Evolutionary conservation across 1,140 invertebrate genomes (phyloP), one percentile per base, ranked within the genome.

Genomic region (Acromyrmex heyeri): DNA sequence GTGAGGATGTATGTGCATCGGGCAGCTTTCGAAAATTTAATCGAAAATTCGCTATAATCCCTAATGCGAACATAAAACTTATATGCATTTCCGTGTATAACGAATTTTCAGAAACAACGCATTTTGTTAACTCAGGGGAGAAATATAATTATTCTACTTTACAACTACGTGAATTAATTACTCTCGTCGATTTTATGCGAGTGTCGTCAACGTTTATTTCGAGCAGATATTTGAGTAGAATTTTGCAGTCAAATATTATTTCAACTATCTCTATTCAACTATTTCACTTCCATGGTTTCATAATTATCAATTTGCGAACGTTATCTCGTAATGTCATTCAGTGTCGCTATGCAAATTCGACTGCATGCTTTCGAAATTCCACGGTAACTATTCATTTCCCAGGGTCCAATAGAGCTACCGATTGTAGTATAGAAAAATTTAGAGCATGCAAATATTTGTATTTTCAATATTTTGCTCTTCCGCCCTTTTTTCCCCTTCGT

Each of bases 161-260:
- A 57, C 70, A 69, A 69, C n/a, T 27, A 38, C 44, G 34, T 44
- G 34, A 81, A 81, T 62, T 73, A 75, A 73, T 83, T 83, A 75
- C 38, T 73, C 18, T n/a, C 50, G 64, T 55, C 21, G 53, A 81
- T 81, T 81, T 55, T 57, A 38, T 21, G n/a, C 44, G 62, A 81
- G 64, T 64, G 77, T 10, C 24, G 64, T 24, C 24, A 21, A 55
- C 64, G 50, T 67, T 57, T 57, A 57, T 81, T 81, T 78, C 38
- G 16, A 30, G 21, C 57, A 44, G 34, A 70, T 57, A 70, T 70
- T 27, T 16, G 24, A 65, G 16, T n/a, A 72, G 55, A 82, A 83
- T 75, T 83, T 83, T 83, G 38, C 44, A 50, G 69, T 62, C 27
- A 61, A 83, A 83, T 83, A 83, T 73, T 83, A 75, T 83, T 62